Percentiles rank a stretch among this genome's conserved stretches.
Evolutionary conservation across 2,888 invertebrate genomes (phyloP).

Genomic region (Tillus elongatus): DNA sequence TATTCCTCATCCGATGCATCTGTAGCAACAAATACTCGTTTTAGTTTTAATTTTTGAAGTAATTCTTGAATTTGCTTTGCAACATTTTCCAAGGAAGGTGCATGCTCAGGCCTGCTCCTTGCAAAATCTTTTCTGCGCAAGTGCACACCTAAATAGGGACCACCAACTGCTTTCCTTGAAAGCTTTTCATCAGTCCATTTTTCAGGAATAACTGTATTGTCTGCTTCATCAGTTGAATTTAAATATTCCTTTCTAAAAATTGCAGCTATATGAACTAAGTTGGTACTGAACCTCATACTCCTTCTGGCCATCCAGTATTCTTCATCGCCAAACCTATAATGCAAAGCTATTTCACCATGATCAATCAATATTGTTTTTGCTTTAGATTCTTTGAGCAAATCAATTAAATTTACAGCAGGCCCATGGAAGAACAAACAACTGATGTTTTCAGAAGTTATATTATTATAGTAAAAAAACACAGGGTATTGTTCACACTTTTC

Average conservation of each 20-base stretch:
- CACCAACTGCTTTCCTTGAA: constrained; percentile 49
- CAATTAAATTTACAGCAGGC: constrained; percentile 53
- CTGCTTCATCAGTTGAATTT: constrained; percentile 52
- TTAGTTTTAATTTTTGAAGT: constrained; percentile 49
- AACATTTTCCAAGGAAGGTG: constrained; percentile 70
- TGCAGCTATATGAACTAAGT: constrained; percentile 58
- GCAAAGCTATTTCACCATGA: constrained; percentile 79
- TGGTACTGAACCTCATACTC: constrained; percentile 80
- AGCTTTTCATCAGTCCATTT: constrained; percentile 55
- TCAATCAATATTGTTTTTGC: constrained; percentile 54
- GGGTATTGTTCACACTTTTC: constrained; percentile 46
- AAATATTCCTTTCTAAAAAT: constrained; percentile 54
- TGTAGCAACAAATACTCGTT: constrained; percentile 71
- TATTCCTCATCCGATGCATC: constrained; percentile 63
- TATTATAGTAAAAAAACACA: constrained; percentile 63
- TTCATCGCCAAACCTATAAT: constrained; percentile 75
- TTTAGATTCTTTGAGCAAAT: constrained; percentile 44
- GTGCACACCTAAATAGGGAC: constrained; percentile 76
- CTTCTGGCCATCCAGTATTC: constrained; percentile 79
- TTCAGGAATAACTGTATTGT: constrained; percentile 49
- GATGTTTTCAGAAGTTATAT: constrained; percentile 55
- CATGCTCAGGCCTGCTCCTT: constrained; percentile 57
- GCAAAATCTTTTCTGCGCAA: constrained; percentile 84
- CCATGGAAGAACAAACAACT: constrained; percentile 82
- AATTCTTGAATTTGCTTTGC: constrained; percentile 61